Evolutionary conservation across 92 coral and sea anemone species (phyloP), one percentile per base, ranked within the genome.

Genomic region (Phenganax subtilis): DNA sequence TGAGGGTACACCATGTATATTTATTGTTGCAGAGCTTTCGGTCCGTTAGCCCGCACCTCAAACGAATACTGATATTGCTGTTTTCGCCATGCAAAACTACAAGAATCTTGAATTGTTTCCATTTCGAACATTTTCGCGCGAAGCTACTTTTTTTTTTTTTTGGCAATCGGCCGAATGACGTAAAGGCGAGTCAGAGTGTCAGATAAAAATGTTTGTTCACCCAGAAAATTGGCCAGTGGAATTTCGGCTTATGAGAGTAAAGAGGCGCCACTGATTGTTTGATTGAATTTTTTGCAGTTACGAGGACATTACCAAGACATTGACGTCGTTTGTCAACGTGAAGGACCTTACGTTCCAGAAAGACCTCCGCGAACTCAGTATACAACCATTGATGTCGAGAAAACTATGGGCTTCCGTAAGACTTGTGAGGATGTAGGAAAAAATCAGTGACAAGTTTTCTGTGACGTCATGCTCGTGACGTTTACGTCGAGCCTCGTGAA

Each of bases 271-370:
- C 6, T 29, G 51, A 69, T 25, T 75, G 51, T 54, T 51, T 56
- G 63, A 12, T 75, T 8, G 17, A 51, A 8, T 17, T 75, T 76
- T 58, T 78, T 44, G 5, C 52, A 78, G 82, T n/a, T 78, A 55
- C 61, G 55, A 64, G 82, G 82, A 9, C 72, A 78, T 47, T 78
- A 78, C 54, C 82, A 78, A 27, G 82, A 78, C 27, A 78, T 78
- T 25, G 66, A 51, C 47, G 20, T 78, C 16, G 82, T 78, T 76
- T 20, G 81, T 25, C 73, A 62, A 78, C 73, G 82, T 44, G 57
- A 30, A 27, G 58, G 12, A 57, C 82, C 72, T 29, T 15, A 44
- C 3, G 72, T 64, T 29, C 72, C 71, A 31, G 20, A 44, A 47
- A 78, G 72, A 47, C 54, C 27, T 0, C 56, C 28, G 61, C 51